Conservation (phyloP, 2,888 invertebrate species). For the Leuctra nigra region DNA sequence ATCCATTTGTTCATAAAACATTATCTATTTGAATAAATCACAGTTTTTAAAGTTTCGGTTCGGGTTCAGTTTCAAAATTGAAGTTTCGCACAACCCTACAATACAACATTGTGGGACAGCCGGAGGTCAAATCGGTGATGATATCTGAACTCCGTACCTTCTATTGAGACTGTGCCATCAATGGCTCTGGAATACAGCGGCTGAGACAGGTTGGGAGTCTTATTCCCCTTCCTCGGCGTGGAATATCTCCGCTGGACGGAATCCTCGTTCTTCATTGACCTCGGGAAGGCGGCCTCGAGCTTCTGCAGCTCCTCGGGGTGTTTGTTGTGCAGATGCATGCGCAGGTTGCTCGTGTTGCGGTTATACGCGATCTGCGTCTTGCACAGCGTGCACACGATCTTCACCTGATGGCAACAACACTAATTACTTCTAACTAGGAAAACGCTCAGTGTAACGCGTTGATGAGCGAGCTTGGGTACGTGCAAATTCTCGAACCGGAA, state of each 20-base stretch:
- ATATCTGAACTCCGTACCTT: constrained; percentile 31
- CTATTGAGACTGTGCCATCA: constrained; percentile 41
- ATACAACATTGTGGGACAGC: background rate
- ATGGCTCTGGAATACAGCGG: constrained; percentile 26
- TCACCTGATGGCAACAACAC: too few relatives aligned
- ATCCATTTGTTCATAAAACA: too few relatives aligned
- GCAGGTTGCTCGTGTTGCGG: constrained; percentile 45
- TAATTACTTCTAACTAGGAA: too few relatives aligned
- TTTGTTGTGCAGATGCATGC: constrained; percentile 46
- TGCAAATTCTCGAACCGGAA: too few relatives aligned
- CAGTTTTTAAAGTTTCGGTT: too few relatives aligned
- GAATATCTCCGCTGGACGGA: constrained; percentile 26
- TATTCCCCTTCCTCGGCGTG: constrained; percentile 36
- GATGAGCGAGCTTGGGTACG: too few relatives aligned
- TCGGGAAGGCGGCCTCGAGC: constrained; percentile 37
- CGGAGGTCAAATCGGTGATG: too few relatives aligned
- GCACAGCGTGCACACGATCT: constrained; percentile 45
- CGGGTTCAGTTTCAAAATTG: too few relatives aligned
- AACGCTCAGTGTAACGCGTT: too few relatives aligned
- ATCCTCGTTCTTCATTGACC: constrained; percentile 32
- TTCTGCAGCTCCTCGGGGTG: constrained; percentile 40
- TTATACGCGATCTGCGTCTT: constrained; percentile 46
- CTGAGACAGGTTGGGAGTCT: constrained; percentile 4
- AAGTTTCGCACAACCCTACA: too few relatives aligned
- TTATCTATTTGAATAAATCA: too few relatives aligned